Evolutionary conservation across 2,797 vertebrate species (phyloP), one percentile per base, ranked within the genome.

Genomic region (Myoxocephalus aenaeus): DNA sequence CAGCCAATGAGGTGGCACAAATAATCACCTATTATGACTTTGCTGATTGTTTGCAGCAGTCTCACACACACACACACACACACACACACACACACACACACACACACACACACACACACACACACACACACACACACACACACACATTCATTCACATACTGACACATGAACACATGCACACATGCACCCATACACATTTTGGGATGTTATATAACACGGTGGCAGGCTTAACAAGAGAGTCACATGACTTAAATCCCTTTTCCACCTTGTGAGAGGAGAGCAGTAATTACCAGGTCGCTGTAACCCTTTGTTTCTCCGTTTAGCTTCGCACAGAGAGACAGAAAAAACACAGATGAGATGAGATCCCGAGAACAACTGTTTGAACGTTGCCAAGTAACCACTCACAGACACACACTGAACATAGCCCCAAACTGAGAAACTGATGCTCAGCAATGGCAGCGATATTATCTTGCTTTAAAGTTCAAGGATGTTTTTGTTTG

Each of bases 171-270:
- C 32, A 32, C 27, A 61, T 18, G 61, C 68, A 20, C 32, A 32
- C 32, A 32, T 32, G 2, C 63, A 29, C 61, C 12, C 67, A 59
- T 34, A 10, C 64, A 61, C 70, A 68, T 66, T 81, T 62, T 29
- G 66, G 32, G 48, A 79, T 56, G 32, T 93, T 93, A 92, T 76
- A 80, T 90, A 94, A 94, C 70, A 69, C 63, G 42, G 62, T 53
- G 65, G 78, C 53, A 8, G 64, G 82, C 88, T 90, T 85, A 90
- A 85, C 76, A 56, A 6, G 77, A 81, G 20, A 56, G 75, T 90
- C 84, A 81, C 86, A 86, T 93, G 91, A 93, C 87, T 87, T 75
- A 87, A 94, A 93, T 91, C 91, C 85, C 73, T 83, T 91, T 85
- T 91, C 90, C 82, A 94, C 81, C 85, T 89, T 86, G 76, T 87